These are phyloP conservation scores for Drosophila neocordata DNA, from an alignment of 1,140 invertebrate species.

Conservation along the genomic window DNA sequence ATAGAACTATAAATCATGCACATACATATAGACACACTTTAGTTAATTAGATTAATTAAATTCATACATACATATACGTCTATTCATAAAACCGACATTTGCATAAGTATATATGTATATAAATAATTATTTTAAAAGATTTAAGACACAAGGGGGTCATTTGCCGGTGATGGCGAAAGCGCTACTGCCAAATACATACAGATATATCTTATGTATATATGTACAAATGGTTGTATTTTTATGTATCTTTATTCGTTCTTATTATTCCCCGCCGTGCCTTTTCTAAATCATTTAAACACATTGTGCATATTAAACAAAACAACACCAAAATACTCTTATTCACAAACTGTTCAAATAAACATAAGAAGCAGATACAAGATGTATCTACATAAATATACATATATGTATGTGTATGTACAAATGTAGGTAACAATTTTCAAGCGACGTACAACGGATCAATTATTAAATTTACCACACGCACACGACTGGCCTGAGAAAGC, in stretches of 20 bases:
- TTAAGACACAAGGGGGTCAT: constrained; percentile 10
- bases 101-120: neutral
- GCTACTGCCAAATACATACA: constrained; percentile 12
- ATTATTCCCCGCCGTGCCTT: neutral
- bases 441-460: constrained; percentile 8
- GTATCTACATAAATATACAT: neutral
- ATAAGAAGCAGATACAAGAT: neutral
- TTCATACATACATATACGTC: neutral
- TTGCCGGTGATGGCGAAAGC: constrained; percentile 27
- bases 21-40: neutral
- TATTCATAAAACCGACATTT: constrained; percentile 1
- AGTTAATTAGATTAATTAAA: constrained; percentile 2
- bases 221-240: constrained; percentile 7
- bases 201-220: constrained; percentile 1
- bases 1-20: neutral
- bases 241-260: constrained; percentile 8
- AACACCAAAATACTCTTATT: neutral
- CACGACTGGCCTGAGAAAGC: constrained; percentile 1
- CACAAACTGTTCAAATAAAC: neutral
- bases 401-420: neutral
- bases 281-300: neutral
- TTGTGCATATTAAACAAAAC: neutral
- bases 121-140: too few relatives aligned
- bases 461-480: constrained; percentile 13
- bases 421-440: constrained; percentile 7